phyloP scores from a whole-genome alignment of 2,888 invertebrate genomes.

The Aethes cnicana region DNA sequence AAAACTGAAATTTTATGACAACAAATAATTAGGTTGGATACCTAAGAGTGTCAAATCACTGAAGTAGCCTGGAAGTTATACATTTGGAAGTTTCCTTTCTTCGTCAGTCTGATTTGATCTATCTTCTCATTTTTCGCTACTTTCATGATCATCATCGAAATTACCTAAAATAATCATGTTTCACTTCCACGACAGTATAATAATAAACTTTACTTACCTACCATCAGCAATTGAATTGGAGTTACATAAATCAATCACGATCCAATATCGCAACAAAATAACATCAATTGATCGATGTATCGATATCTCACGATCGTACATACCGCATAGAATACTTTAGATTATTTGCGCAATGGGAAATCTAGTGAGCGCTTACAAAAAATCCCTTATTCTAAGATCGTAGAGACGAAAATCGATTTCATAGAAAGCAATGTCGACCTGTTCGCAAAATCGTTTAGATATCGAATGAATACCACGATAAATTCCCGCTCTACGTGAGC shows the following conservation, averaged over 20 bases:
- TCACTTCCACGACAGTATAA: too few relatives aligned
- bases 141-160: too few relatives aligned
- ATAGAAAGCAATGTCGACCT: conserved; percentile 31
- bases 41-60: too few relatives aligned
- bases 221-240: conserved; percentile 2
- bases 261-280: conserved; percentile 26
- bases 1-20: too few relatives aligned
- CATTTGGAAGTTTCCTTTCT: too few relatives aligned
- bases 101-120: too few relatives aligned
- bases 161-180: too few relatives aligned
- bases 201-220: too few relatives aligned
- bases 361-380: background rate
- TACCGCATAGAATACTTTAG: conserved; percentile 15
- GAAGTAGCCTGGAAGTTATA: too few relatives aligned
- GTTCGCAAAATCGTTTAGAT: conserved; percentile 37
- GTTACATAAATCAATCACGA: conserved; percentile 21
- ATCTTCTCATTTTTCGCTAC: too few relatives aligned
- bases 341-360: conserved; percentile 19
- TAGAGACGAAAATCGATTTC: conserved; percentile 17
- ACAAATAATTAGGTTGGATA: too few relatives aligned
- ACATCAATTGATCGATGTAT: conserved; percentile 23
- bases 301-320: conserved; percentile 30
- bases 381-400: conserved; percentile 2
- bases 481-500: conserved; percentile 47
- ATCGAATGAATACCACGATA: conserved; percentile 45